These are phyloP conservation scores for Pseudotriccus pelzelni DNA, from an alignment of 2,797 vertebrate genomes.

Conservation along the genomic window DNA sequence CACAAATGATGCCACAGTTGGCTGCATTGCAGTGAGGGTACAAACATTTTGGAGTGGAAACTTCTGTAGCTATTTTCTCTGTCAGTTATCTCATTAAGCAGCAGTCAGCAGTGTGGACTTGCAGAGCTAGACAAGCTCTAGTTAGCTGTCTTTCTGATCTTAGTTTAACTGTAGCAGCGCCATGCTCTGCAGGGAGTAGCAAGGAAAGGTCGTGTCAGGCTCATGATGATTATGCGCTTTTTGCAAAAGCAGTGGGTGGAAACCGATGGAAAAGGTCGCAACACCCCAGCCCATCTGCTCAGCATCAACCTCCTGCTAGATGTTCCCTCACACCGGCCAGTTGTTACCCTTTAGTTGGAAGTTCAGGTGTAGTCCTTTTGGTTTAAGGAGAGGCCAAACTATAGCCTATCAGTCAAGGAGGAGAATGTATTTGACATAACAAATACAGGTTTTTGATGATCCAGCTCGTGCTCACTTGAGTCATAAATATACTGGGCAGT, in stretches of 20 bases:
- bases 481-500: neutral
- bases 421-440: neutral
- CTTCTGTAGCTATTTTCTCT: neutral
- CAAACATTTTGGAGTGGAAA: neutral
- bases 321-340: slow-evolving; percentile 48
- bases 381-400: neutral
- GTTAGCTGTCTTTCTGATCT: neutral
- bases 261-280: neutral
- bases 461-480: neutral
- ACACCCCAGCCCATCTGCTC: slow-evolving; percentile 50
- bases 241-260: slow-evolving; percentile 1
- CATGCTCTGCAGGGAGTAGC: neutral
- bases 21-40: neutral
- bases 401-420: neutral
- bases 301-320: slow-evolving; percentile 29
- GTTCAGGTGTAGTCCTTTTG: slow-evolving; percentile 46
- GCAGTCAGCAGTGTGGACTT: neutral
- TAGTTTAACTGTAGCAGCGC: neutral
- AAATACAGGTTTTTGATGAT: neutral
- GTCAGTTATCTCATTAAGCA: neutral
- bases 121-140: neutral
- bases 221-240: neutral
- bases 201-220: neutral
- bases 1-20: neutral
- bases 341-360: slow-evolving; percentile 32